Evolutionary conservation across 2,113 vertebrate species (phyloP).

Genomic region (Sigmodon hispidus): DNA sequence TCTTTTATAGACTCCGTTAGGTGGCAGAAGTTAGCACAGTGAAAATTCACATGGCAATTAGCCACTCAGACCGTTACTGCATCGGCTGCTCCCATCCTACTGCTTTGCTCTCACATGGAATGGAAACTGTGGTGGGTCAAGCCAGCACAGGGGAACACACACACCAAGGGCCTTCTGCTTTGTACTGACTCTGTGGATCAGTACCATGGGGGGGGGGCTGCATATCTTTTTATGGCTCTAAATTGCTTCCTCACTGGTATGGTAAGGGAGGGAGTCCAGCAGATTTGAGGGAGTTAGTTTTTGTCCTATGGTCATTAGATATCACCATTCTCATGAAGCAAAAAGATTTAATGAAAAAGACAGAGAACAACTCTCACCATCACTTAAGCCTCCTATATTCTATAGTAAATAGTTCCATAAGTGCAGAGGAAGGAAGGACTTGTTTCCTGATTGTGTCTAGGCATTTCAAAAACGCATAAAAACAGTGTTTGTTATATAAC

Average conservation of each 20-base stretch:
- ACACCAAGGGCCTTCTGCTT: background rate
- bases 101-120: background rate
- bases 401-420: background rate
- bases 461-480: background rate
- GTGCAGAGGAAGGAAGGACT: background rate
- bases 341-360: conserved; percentile 14
- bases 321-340: background rate
- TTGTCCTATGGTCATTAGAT: background rate
- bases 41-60: background rate
- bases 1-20: background rate
- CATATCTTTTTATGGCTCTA: background rate
- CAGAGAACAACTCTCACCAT: background rate
- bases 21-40: background rate
- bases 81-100: background rate
- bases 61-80: background rate
- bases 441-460: background rate
- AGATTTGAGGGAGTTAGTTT: background rate
- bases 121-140: background rate
- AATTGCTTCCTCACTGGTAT: fast-evolving
- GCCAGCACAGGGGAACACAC: background rate
- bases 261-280: background rate
- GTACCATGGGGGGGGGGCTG: background rate
- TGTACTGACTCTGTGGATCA: background rate
- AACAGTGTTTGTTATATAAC: background rate
- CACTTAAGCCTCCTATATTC: background rate